phyloP scores from a whole-genome alignment of 2,113 vertebrate species.

The Sebastes schlegelii region DNA sequence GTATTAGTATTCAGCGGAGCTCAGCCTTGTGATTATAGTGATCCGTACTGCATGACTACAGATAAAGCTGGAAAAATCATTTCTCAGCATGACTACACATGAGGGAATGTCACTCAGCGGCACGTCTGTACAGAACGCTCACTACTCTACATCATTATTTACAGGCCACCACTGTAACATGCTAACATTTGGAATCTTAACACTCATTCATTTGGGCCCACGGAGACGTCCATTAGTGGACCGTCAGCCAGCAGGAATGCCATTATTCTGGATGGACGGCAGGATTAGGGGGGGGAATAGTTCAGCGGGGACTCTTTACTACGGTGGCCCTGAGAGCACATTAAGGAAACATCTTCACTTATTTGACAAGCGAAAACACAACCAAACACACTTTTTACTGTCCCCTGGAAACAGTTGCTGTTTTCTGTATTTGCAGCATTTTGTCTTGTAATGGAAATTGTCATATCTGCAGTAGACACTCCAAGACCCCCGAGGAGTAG shows the following conservation, averaged over 20 bases:
- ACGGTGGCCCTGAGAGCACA: neutral
- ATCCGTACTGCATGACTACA: slow-evolving; percentile 41
- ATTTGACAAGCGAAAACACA: too few species aligned
- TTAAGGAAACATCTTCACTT: too few species aligned
- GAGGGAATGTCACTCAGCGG: slow-evolving; percentile 12
- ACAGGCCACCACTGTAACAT: neutral
- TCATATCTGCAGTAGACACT: too few species aligned
- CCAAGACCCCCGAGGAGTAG: too few species aligned
- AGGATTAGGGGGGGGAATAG: neutral
- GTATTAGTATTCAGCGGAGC: slow-evolving; percentile 59
- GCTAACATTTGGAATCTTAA: neutral
- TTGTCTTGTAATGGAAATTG: too few species aligned
- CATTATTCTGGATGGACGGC: slow-evolving; percentile 6
- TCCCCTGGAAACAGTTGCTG: too few species aligned
- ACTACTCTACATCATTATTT: slow-evolving; percentile 25
- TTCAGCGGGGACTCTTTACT: neutral
- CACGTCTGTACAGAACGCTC: neutral
- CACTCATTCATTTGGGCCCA: neutral
- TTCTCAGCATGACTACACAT: slow-evolving; percentile 44
- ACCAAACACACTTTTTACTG: too few species aligned
- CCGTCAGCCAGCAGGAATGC: neutral
- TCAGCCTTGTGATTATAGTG: slow-evolving; percentile 23
- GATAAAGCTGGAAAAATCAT: slow-evolving; percentile 47
- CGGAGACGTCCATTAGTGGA: neutral
- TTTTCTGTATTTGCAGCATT: too few species aligned